Evolutionary conservation across 2,113 vertebrate species (phyloP), one percentile per base, ranked within the genome.

Genomic region (Nerophis ophidion): DNA sequence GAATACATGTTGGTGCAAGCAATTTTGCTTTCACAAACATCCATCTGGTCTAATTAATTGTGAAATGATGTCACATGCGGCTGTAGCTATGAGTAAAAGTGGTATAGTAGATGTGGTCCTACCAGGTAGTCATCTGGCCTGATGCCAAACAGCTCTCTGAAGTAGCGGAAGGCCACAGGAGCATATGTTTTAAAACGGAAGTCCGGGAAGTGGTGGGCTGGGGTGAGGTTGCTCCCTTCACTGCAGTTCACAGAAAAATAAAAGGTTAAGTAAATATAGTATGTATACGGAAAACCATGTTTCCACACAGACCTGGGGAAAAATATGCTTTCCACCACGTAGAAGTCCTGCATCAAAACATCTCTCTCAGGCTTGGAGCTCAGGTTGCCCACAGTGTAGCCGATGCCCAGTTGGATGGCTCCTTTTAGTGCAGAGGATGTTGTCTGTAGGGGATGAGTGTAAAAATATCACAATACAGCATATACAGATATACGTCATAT

Each of bases 181-280:
- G 97, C 97, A 0, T 99, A 98, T 0, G 97, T 99, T 89, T 99
- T 99, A 86, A 99, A 99, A 65, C 97, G 92, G 90, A 99, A 99
- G 90, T 99, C 97, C 0, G 97, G 95, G 47, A 93, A 99, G 79
- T 98, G 97, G 83, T 99, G 96, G 17, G 96, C 97, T 0, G 97
- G 97, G 46, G 97, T 99, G 71, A 99, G 92, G 66, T 99, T 99
- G 79, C 97, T 99, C 49, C 97, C 97, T 89, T 99, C 97, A 0
- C 97, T 99, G 76, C 14, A 80, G 63, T 26, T 0, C 16, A 65
- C 62, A 74, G 81, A 16, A 48, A 68, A 59, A 60, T 3, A 48
- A 6, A 61, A 6, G 1, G 40, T 8, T 44, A 45, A 36, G 3
- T 35, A 40, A 47, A 63, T n/a, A 4, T 42, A 7, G 58, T 40